phyloP scores from a whole-genome alignment of 2,797 vertebrate genomes.

The Gymnodraco acuticeps region DNA sequence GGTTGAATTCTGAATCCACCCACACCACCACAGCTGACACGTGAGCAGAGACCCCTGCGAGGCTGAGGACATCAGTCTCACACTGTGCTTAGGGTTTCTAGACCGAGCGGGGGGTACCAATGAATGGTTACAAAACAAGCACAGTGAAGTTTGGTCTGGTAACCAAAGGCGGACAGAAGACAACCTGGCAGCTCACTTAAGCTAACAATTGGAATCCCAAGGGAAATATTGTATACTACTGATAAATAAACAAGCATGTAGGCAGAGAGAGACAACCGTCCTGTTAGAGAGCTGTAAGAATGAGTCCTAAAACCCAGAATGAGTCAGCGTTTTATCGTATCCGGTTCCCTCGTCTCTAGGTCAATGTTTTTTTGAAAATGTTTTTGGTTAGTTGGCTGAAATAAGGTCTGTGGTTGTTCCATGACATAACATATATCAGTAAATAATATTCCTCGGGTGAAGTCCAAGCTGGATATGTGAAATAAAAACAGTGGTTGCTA shows the following conservation, averaged over 20 bases:
- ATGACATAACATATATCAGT: no score
- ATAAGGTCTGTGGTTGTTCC: no score
- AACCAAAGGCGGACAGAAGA: slow-evolving; percentile 29
- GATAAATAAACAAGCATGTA: slow-evolving; percentile 25
- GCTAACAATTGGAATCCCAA: slow-evolving; percentile 41
- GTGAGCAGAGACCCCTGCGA: slow-evolving; percentile 41
- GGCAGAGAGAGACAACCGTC: not conserved
- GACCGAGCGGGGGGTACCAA: not conserved
- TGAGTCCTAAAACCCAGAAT: no score
- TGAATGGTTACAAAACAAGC: slow-evolving; percentile 26
- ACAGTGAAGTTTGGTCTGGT: slow-evolving; percentile 21
- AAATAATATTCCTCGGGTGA: not conserved
- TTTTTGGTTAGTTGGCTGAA: no score
- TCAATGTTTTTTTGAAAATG: no score
- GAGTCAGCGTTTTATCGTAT: no score
- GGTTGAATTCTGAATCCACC: slow-evolving; percentile 51
- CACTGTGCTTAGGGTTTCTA: slow-evolving; percentile 17
- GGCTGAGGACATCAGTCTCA: slow-evolving; percentile 28
- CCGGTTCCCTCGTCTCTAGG: no score
- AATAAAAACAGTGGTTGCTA: not conserved
- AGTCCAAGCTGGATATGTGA: not conserved
- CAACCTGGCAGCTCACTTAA: slow-evolving; percentile 5
- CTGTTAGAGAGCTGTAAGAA: not conserved
- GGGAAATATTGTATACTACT: not conserved
- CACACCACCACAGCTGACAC: slow-evolving; percentile 38